These are phyloP conservation scores for Tetrao urogallus DNA, from an alignment of 2,113 vertebrate species.

Conservation along the genomic window DNA sequence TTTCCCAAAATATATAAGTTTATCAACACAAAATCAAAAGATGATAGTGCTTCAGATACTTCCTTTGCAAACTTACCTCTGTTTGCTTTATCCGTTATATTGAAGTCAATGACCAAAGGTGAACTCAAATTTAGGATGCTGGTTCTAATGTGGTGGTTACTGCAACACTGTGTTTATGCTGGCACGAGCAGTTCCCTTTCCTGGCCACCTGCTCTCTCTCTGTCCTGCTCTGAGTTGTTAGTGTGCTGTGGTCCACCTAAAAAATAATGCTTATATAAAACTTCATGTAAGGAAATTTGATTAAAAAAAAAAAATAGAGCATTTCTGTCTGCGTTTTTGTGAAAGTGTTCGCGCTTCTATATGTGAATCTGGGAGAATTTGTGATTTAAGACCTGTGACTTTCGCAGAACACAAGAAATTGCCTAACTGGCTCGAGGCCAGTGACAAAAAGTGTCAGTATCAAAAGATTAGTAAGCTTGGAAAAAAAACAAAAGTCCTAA, in stretches of 20 bases:
- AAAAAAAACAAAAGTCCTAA: background rate
- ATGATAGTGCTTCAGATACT: background rate
- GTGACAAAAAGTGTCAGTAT: background rate
- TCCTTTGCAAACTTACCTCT: background rate
- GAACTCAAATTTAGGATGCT: background rate
- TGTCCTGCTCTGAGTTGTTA: background rate
- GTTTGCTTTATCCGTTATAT: background rate
- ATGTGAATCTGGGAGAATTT: background rate
- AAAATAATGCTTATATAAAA: background rate
- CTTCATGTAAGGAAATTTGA: fast-evolving
- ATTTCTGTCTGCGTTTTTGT: background rate
- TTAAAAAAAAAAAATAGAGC: too few species aligned
- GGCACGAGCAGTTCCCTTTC: constrained; percentile 29
- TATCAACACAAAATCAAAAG: background rate
- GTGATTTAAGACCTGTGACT: background rate
- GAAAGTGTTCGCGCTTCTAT: background rate
- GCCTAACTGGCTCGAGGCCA: background rate
- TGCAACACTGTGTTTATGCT: constrained; percentile 21
- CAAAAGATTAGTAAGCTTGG: background rate
- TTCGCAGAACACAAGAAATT: background rate
- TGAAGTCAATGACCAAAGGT: constrained; percentile 7
- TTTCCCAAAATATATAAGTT: background rate
- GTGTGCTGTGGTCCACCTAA: background rate
- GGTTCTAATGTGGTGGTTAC: background rate
- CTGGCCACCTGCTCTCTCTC: constrained; percentile 31